Evolutionary conservation across 2,888 invertebrate species (phyloP).

Genomic region (Tolmerus cingulatus): DNA sequence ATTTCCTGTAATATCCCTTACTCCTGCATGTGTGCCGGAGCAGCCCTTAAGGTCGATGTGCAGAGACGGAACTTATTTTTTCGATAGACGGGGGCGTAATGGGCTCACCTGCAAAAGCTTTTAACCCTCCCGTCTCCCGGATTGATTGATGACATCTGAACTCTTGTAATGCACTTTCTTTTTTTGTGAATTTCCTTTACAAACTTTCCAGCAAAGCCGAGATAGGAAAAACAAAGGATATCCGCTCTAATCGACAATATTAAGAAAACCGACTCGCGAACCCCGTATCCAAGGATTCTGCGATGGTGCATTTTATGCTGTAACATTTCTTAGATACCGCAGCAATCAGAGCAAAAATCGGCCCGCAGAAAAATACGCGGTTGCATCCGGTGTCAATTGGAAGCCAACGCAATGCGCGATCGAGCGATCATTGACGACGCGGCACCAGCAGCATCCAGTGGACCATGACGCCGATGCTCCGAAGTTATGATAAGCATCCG

Average conservation of each 20-base stretch:
- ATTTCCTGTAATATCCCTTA: neutral
- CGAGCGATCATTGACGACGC: neutral
- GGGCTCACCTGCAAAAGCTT: neutral
- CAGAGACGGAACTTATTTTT: neutral
- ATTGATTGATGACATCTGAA: neutral
- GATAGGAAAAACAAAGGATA: neutral
- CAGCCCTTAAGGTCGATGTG: neutral
- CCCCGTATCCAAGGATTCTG: neutral
- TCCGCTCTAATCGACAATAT: neutral
- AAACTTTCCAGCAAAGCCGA: neutral
- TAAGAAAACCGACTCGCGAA: neutral
- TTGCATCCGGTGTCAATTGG: neutral
- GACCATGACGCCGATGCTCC: neutral
- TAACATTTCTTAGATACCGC: neutral
- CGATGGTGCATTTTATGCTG: neutral
- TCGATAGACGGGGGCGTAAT: neutral
- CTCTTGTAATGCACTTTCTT: neutral
- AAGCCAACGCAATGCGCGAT: neutral
- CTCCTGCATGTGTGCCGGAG: neutral
- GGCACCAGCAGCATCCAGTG: neutral
- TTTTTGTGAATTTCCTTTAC: neutral
- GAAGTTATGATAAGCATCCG: constrained; percentile 8
- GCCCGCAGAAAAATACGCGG: neutral
- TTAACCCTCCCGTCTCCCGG: neutral
- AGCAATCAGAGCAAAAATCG: neutral